Evolutionary conservation across 2,888 invertebrate species (phyloP).

Genomic region (Andrena flavipes): DNA sequence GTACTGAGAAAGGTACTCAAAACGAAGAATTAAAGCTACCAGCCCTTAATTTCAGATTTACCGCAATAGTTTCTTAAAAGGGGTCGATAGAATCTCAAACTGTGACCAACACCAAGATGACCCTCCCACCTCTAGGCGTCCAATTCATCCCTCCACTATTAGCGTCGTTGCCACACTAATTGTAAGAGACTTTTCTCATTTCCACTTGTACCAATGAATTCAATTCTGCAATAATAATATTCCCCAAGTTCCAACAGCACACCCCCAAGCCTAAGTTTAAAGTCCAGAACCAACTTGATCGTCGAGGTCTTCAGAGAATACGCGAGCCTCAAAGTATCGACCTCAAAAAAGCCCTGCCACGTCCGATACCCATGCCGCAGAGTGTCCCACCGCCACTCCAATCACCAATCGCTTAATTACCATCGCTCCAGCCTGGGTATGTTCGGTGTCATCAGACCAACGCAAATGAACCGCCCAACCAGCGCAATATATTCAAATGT

Average conservation of each 20-base stretch:
- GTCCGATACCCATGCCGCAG: background rate
- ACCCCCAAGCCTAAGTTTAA: background rate
- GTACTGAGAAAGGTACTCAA: too few species aligned
- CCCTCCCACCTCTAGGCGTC: background rate
- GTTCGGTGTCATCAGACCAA: background rate
- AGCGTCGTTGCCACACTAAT: too few species aligned
- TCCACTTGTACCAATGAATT: background rate
- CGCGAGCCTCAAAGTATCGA: background rate
- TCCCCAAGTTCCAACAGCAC: background rate
- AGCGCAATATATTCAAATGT: slow-evolving; percentile 63
- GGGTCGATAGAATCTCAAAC: too few species aligned
- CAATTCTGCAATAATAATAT: background rate
- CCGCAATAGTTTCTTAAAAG: too few species aligned
- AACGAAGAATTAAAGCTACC: too few species aligned
- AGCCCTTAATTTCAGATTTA: too few species aligned
- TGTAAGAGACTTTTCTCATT: background rate
- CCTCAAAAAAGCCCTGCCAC: background rate
- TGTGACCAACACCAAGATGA: too few species aligned
- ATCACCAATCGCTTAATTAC: background rate
- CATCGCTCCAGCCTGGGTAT: background rate
- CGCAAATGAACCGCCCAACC: background rate
- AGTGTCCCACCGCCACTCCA: background rate
- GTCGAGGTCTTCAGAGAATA: background rate
- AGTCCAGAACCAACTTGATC: background rate
- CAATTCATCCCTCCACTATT: background rate